A percentile compares a stretch with the other conserved stretches of the same genome.
phyloP scores from a whole-genome alignment of 2,888 invertebrate species.

The Rhagonycha fulva region DNA sequence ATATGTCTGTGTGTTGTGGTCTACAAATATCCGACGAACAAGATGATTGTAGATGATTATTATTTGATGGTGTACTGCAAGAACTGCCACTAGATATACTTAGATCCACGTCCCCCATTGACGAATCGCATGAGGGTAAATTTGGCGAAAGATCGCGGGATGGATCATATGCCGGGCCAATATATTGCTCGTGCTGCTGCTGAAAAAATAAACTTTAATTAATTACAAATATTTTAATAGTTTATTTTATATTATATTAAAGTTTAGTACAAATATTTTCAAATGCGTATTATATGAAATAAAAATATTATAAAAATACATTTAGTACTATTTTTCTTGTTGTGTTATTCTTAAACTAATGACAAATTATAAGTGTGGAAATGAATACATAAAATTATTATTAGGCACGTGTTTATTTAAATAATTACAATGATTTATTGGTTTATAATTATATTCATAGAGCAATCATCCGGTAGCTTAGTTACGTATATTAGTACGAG shows the following conservation, averaged over 20 bases:
- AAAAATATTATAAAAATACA: too few relatives aligned
- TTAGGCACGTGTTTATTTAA: neutral
- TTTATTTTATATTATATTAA: too few relatives aligned
- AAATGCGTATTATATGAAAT: too few relatives aligned
- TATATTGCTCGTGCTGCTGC: conserved; percentile 70
- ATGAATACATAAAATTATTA: neutral
- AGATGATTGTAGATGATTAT: conserved; percentile 60
- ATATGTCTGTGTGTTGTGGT: conserved; percentile 48
- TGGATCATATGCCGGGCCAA: conserved; percentile 70
- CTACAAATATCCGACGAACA: conserved; percentile 53
- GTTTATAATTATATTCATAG: conserved; percentile 41
- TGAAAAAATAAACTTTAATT: conserved; percentile 53
- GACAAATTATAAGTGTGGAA: neutral
- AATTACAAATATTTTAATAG: neutral
- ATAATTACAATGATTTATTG: conserved; percentile 40
- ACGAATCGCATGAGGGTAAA: conserved; percentile 65
- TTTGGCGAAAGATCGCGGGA: conserved; percentile 75
- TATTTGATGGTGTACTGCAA: conserved; percentile 62
- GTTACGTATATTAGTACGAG: conserved; percentile 26
- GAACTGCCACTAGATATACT: conserved; percentile 61
- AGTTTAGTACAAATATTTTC: too few relatives aligned
- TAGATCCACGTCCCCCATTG: conserved; percentile 63
- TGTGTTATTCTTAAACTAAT: neutral
- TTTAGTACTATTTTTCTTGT: too few relatives aligned
- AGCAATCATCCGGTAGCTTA: conserved; percentile 47